Evolutionary conservation across 2,888 invertebrate genomes (phyloP), one percentile per base, ranked within the genome.

Genomic region (Griposia aprilina): DNA sequence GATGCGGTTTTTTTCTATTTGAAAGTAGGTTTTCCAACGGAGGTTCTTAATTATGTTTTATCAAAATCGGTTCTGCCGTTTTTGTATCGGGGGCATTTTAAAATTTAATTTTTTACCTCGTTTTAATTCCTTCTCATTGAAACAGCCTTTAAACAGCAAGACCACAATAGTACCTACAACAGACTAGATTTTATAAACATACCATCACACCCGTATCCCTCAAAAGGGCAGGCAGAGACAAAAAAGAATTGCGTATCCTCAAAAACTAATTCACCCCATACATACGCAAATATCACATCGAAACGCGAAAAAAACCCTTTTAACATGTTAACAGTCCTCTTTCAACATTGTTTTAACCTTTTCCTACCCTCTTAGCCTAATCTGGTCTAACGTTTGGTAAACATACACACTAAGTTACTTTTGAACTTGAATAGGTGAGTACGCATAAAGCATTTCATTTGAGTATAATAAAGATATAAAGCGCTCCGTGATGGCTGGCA

Each of bases 301-400:
- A 36, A 55, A 23, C 11, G 7, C 17, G 36, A 70, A 52, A 74
- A 74, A 72, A 68, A 1, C 5, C 55, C 48, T 76, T 74, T 75
- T 45, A 26, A 65, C 63, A 60, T 82, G 50, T 45, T 26, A 63
- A 50, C 62, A 68, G 71, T 81, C 75, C 78, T 63, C 15, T 84
- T 57, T n/a, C 63, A 76, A 76, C 65, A 78, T 74, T 84, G 59
- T 77, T 76, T 55, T 63, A 84, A 68, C 74, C 20, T 63, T 55
- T 70, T 17, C 50, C 26, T 55, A 68, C 80, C 69, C 73, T 60
- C 50, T 79, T 81, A 70, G 36, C 69, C 67, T 77, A 82, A 84
- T 79, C 79, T 84, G 26, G 55, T 60, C 52, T 70, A 76, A 77
- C 69, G 66, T 81, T 69, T 26, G 30, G 30, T 68, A 81, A 78